phyloP scores from a whole-genome alignment of 2,797 vertebrate species.

The Pipistrellus nathusii region DNA sequence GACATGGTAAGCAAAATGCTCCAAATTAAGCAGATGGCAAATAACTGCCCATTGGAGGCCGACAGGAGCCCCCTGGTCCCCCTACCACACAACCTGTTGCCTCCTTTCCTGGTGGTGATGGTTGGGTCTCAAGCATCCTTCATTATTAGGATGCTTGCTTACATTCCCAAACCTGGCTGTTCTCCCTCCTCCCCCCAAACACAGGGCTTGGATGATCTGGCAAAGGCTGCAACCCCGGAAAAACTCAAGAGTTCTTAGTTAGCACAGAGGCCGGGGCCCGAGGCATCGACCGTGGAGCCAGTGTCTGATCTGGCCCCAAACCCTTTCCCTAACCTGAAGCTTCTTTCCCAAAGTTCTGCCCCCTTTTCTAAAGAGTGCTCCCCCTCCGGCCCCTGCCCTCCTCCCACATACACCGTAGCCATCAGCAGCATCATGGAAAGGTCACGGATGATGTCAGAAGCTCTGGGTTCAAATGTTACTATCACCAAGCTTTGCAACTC shows the following conservation, averaged over 20 bases:
- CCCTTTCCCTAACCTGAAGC: neutral
- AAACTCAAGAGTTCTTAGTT: neutral
- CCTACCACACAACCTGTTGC: neutral
- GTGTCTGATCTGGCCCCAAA: neutral
- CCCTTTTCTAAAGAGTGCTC: neutral
- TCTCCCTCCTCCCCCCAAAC: neutral
- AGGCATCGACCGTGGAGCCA: neutral
- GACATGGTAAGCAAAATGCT: neutral
- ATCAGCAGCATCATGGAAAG: neutral
- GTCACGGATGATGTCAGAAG: neutral
- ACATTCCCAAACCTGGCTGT: neutral
- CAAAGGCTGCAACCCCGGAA: neutral
- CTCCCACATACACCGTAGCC: neutral
- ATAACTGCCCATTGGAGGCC: neutral
- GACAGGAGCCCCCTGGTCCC: neutral
- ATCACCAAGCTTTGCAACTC: neutral
- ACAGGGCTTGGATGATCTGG: neutral
- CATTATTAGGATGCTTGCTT: neutral
- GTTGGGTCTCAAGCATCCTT: neutral
- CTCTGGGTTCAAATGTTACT: neutral
- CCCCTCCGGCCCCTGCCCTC: neutral
- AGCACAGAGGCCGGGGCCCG: neutral
- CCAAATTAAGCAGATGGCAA: neutral
- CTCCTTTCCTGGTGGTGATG: neutral
- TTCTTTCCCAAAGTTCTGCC: conserved; percentile 42